Percentiles rank a stretch among this genome's conserved stretches.
Evolutionary conservation across 2,113 vertebrate species (phyloP).

Genomic region (Daubentonia madagascariensis): DNA sequence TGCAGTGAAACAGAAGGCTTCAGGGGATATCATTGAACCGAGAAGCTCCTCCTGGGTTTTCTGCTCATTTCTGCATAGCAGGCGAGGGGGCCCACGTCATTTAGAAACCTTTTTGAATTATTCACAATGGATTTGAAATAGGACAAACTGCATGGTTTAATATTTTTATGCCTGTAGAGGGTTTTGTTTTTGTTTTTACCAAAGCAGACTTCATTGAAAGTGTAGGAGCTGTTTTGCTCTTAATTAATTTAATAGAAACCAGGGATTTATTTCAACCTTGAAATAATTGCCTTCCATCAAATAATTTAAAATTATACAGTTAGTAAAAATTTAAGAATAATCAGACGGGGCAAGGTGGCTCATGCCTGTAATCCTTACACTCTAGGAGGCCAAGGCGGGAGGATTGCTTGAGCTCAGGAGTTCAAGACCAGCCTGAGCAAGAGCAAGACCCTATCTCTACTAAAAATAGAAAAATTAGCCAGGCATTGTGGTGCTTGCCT

Average conservation of each 20-base stretch:
- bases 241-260: background rate
- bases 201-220: background rate
- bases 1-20: background rate
- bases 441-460: background rate
- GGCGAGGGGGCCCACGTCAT: rapidly evolving
- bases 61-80: background rate
- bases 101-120: background rate
- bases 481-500: background rate
- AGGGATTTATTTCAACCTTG: background rate
- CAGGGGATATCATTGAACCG: rapidly evolving
- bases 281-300: background rate
- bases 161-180: background rate
- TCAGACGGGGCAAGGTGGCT: background rate
- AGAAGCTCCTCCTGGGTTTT: rapidly evolving
- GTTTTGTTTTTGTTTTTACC: background rate
- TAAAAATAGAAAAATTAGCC: background rate
- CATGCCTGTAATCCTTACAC: background rate
- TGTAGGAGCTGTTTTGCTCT: background rate
- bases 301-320: background rate
- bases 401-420: background rate
- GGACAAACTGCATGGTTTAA: background rate
- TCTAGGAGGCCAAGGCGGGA: too few species aligned
- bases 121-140: background rate
- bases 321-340: background rate
- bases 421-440: background rate